Conservation (phyloP, 2,888 invertebrate species). For the Drosophila cognata region DNA sequence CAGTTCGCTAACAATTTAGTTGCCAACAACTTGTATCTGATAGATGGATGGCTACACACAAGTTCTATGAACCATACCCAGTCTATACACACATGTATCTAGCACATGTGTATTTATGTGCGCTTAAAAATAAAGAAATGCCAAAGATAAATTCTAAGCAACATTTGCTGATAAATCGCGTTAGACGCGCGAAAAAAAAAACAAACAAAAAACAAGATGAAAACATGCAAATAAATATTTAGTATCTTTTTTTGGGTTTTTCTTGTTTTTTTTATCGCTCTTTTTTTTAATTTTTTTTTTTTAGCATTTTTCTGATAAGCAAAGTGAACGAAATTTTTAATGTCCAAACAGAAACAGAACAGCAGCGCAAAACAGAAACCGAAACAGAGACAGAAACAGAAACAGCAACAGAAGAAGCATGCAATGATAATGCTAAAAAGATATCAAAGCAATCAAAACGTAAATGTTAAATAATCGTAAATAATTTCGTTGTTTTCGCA, state of each 20-base stretch:
- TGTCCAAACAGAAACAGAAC: background rate
- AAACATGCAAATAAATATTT: background rate
- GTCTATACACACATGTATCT: background rate
- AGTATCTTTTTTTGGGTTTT: background rate
- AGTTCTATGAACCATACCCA: slow-evolving; percentile 1
- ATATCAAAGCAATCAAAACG: slow-evolving; percentile 67
- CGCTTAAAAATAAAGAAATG: slow-evolving; percentile 48
- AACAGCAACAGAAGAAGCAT: slow-evolving; percentile 1
- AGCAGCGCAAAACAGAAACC: slow-evolving; percentile 5
- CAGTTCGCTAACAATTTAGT: slow-evolving; percentile 9
- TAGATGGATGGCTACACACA: slow-evolving; percentile 24
- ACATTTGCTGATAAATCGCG: slow-evolving; percentile 14
- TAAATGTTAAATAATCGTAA: slow-evolving; percentile 76
- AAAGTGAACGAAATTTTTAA: background rate
- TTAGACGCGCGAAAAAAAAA: background rate
- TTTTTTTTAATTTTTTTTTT: background rate
- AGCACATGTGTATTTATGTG: slow-evolving; percentile 22
- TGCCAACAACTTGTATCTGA: slow-evolving; percentile 46
- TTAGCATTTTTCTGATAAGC: background rate
- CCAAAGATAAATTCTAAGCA: background rate
- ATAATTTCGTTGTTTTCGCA: slow-evolving; percentile 51
- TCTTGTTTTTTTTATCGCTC: background rate
- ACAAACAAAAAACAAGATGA: background rate
- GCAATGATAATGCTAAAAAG: slow-evolving; percentile 28
- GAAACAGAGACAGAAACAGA: background rate